Evolutionary conservation across 53 echinoderm and acorn worm species (phyloP).

Genomic region (Paracentrotus lividus): DNA sequence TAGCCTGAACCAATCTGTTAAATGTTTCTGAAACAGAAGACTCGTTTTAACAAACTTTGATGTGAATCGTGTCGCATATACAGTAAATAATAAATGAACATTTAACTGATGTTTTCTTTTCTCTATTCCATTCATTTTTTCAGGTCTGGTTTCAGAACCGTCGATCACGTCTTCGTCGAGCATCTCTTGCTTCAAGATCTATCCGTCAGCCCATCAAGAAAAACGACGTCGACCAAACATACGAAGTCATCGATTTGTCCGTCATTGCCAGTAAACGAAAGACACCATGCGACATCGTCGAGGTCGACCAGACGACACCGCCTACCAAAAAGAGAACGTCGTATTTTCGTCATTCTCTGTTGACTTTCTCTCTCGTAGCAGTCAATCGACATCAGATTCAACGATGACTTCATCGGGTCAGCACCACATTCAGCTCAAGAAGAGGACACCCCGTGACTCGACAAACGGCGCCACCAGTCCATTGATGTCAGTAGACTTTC

Average conservation of each 20-base stretch:
- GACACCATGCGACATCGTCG: constrained; percentile 19
- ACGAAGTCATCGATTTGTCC: constrained; percentile 13
- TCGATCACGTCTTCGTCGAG: constrained; percentile 49
- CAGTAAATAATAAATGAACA: not conserved
- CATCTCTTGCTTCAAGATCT: not conserved
- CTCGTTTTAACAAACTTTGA: no score
- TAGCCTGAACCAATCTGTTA: no score
- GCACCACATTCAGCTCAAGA: constrained; percentile 26
- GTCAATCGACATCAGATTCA: constrained; percentile 44
- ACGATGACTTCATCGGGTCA: not conserved
- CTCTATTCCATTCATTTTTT: no score
- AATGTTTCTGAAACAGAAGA: no score
- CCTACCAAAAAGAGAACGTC: constrained; percentile 18
- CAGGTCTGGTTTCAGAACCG: constrained; percentile 31
- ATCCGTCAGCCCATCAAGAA: not conserved
- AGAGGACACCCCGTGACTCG: not conserved
- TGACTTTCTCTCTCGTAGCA: constrained; percentile 53
- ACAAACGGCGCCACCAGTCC: not conserved
- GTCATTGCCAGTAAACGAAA: not conserved
- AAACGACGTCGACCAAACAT: not conserved
- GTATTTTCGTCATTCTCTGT: constrained; percentile 23
- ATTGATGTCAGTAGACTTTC: constrained; percentile 44
- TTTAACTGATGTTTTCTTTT: no score
- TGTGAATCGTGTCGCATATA: no score
- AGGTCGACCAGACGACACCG: constrained; percentile 30